Base-by-base conservation (phyloP, 1,140 invertebrate genomes). In the Eurosta solidaginis region DNA sequence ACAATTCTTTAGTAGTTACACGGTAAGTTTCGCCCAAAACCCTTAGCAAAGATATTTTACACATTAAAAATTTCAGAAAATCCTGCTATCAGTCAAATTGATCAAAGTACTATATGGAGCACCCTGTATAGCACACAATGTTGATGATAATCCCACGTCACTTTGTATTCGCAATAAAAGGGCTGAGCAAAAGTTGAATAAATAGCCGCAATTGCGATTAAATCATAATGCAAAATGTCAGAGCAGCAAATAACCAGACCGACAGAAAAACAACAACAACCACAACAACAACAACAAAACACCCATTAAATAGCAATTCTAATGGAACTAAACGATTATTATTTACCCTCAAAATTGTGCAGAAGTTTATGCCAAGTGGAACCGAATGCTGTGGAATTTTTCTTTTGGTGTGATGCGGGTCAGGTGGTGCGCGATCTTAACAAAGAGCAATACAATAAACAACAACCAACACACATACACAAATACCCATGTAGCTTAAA, bases 211-310 rank as follows among this genome's bases (percentile, higher is more conserved):
- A 68, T n/a, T 40, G 33, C 59, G 59, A 68, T 68, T 68, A 68
- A 68, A 68, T 68, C 59, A 68, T 68, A 68, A 68, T n/a, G 59
- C 59, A 6, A 68, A 68, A 68, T 68, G 59, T 68, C 59, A 68
- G 59, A 68, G 33, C 59, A 68, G 7, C 33, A 68, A 68, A 40
- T 40, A 40, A n/a, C 22, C 29, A 63, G 1, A 68, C n/a, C 59
- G 40, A 68, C 36, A 40, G 7, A 2, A 36, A 14, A 10, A 68
- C 27, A 36, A 22, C 25, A 20, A 20, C 6, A 68, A 22, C 45
- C 45, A 47, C 17, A 42, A 3, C 36, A 40, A 42, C 40, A n/a
- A n/a, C n/a, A n/a, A n/a, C n/a, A n/a, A n/a, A n/a, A n/a, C n/a
- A n/a, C n/a, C n/a, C n/a, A n/a, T n/a, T n/a, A n/a, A n/a, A n/a